Conservation (phyloP, 2,113 vertebrate species). For the Onychostoma macrolepis region DNA sequence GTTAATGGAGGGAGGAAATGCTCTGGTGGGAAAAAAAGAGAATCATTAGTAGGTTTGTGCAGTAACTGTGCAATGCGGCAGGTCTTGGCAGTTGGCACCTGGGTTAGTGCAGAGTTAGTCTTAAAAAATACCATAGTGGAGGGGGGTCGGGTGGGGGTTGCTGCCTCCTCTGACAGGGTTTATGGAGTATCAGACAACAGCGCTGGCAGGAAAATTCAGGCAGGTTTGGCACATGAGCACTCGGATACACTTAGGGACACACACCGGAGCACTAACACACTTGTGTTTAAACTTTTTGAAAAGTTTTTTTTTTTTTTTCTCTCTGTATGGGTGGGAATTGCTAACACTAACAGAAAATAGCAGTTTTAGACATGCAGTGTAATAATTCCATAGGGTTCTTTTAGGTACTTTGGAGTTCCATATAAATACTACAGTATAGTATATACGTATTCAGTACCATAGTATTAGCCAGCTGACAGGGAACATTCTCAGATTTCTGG, state of each 20-base stretch:
- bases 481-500: not conserved
- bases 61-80: constrained; percentile 53
- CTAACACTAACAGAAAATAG: not conserved
- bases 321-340: not conserved
- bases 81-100: constrained; percentile 56
- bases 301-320: constrained; percentile 1
- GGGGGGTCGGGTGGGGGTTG: constrained; percentile 15
- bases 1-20: constrained; percentile 61
- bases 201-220: constrained; percentile 20
- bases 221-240: not conserved
- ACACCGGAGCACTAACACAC: not conserved
- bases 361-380: not conserved
- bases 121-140: constrained; percentile 55
- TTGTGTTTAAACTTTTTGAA: constrained; percentile 34
- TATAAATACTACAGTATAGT: not conserved
- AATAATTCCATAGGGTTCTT: not conserved
- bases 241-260: not conserved
- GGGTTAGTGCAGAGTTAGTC: constrained; percentile 56
- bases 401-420: not conserved
- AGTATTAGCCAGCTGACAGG: not conserved
- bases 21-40: constrained; percentile 50
- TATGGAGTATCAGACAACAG: constrained; percentile 52
- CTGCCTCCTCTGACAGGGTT: constrained; percentile 55
- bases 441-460: not conserved
- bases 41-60: constrained; percentile 58